phyloP scores from a whole-genome alignment of 1,140 invertebrate genomes.

The Sinonovacula constricta region DNA sequence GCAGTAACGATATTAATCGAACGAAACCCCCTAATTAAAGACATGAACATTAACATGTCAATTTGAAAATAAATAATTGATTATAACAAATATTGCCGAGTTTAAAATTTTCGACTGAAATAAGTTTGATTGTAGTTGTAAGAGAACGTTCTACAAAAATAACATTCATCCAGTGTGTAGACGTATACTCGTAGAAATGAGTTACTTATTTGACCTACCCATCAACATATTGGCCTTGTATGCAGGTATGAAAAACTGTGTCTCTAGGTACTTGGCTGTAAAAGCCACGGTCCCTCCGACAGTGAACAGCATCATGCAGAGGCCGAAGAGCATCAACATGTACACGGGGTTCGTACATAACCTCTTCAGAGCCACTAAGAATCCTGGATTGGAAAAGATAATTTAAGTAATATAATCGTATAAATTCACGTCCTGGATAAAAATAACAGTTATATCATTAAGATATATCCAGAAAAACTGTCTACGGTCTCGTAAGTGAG shows the following conservation, averaged over 20 bases:
- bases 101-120: no score
- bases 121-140: no score
- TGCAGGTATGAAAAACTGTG: conserved; percentile 92
- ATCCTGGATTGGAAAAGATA: conserved; percentile 34
- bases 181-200: no score
- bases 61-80: no score
- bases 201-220: no score
- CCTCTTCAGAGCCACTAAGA: conserved; percentile 85
- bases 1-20: no score
- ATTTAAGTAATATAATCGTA: background rate
- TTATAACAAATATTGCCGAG: no score
- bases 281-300: conserved; percentile 95
- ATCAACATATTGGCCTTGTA: no score
- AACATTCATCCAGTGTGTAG: no score
- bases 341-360: conserved; percentile 93
- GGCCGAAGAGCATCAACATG: conserved; percentile 92
- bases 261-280: conserved; percentile 95
- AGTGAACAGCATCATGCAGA: conserved; percentile 92
- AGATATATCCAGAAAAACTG: background rate
- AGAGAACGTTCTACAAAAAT: no score
- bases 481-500: background rate
- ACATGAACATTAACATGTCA: no score
- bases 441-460: background rate
- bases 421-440: background rate
- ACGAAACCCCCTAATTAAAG: no score